Conservation (phyloP, 1,140 invertebrate species). For the Papilio machaon region DNA sequence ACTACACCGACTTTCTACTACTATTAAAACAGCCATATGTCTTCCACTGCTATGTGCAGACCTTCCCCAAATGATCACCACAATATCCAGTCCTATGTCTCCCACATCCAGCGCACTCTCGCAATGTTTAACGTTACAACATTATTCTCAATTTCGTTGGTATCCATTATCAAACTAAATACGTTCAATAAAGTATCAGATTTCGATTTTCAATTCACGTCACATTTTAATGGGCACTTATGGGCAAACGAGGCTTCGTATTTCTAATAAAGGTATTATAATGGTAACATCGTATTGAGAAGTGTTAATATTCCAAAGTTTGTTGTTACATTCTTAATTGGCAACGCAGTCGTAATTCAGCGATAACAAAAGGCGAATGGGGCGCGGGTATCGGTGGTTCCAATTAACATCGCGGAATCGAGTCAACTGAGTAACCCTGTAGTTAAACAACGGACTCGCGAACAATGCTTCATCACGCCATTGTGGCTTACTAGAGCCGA, state of each 20-base stretch:
- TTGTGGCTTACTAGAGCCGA: conserved; percentile 62
- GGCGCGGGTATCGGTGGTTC: conserved; percentile 65
- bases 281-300: conserved; percentile 39
- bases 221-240: conserved; percentile 32
- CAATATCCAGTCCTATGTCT: too few species aligned
- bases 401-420: conserved; percentile 76
- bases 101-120: background rate
- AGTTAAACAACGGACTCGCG: conserved; percentile 62
- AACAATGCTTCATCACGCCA: conserved; percentile 71
- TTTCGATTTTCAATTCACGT: conserved; percentile 20
- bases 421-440: conserved; percentile 60
- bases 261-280: conserved; percentile 36
- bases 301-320: conserved; percentile 47
- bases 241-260: conserved; percentile 15
- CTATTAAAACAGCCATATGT: too few species aligned
- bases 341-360: conserved; percentile 68
- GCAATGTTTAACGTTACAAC: background rate
- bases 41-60: too few species aligned
- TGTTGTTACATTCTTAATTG: conserved; percentile 63
- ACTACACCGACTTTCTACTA: too few species aligned
- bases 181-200: background rate
- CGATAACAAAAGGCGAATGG: conserved; percentile 69
- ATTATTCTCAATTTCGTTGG: background rate
- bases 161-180: background rate
- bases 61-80: too few species aligned